Conservation (phyloP, 37 sponge, comb jelly and placozoan genomes). For the Bolinopsis microptera region DNA sequence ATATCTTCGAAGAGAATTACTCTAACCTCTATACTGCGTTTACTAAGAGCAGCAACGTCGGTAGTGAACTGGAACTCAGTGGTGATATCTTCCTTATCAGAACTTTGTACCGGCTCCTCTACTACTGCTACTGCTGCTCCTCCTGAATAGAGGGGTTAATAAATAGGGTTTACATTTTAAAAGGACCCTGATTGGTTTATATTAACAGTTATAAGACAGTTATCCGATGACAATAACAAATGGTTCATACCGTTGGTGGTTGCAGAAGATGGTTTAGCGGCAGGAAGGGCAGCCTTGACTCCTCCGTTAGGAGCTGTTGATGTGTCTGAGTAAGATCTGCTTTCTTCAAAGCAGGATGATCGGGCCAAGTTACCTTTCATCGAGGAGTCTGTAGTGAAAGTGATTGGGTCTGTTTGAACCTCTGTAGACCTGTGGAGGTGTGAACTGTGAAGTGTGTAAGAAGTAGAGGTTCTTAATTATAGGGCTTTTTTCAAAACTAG, state of each 20-base stretch:
- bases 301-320: background rate
- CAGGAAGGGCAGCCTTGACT: background rate
- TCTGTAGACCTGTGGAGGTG: constrained; percentile 17
- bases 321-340: constrained; percentile 27
- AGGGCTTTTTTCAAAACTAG: too few species aligned
- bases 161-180: too few species aligned
- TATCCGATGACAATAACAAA: background rate
- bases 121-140: background rate
- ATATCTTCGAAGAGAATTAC: too few species aligned
- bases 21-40: constrained; percentile 51
- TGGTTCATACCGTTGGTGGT: background rate
- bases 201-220: too few species aligned
- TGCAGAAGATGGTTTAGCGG: background rate
- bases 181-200: too few species aligned
- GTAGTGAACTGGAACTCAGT: constrained; percentile 61
- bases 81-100: constrained; percentile 25
- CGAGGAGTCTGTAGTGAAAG: background rate
- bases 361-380: constrained; percentile 60
- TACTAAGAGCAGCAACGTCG: constrained; percentile 42
- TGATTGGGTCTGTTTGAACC: constrained; percentile 45
- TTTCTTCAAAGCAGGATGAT: constrained; percentile 49
- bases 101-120: background rate
- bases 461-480: too few species aligned
- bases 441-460: too few species aligned
- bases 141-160: too few species aligned